Evolutionary conservation across 2,888 invertebrate genomes (phyloP).

Genomic region (Meloe dianella): DNA sequence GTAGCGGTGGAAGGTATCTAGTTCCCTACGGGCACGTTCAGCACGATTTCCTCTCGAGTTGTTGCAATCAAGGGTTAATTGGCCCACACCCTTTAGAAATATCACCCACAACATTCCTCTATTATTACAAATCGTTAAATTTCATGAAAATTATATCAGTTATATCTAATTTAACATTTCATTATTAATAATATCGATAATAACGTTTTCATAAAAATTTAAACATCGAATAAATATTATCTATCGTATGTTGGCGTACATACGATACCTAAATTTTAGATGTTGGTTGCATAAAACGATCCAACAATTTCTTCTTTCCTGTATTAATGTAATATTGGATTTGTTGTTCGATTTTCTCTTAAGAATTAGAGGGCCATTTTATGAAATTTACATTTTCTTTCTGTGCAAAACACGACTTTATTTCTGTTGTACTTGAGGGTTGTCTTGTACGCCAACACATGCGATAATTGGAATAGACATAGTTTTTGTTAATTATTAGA

Average conservation of each 20-base stretch:
- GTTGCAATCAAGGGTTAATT: conserved; percentile 10
- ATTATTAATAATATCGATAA: neutral
- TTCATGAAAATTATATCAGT: neutral
- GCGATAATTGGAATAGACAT: neutral
- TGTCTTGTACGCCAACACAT: neutral
- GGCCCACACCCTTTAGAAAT: neutral
- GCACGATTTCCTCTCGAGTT: conserved; percentile 6
- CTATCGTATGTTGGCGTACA: no score
- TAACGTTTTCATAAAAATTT: neutral
- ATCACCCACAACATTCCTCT: neutral
- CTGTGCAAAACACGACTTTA: no score
- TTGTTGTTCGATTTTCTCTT: no score
- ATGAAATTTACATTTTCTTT: no score
- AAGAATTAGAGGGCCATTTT: no score
- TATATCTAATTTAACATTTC: neutral
- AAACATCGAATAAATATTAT: no score
- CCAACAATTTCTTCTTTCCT: no score
- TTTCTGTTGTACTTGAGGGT: no score
- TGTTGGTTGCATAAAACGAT: no score
- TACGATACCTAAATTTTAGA: no score
- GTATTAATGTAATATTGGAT: no score
- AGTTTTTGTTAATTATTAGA: conserved; percentile 22
- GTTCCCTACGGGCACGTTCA: neutral
- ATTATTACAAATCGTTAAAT: neutral
- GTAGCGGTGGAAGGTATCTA: no score